A percentile compares a stretch with the other conserved stretches of the same genome.
phyloP scores from a whole-genome alignment of 2,888 invertebrate species.

The Cephalotes varians region DNA sequence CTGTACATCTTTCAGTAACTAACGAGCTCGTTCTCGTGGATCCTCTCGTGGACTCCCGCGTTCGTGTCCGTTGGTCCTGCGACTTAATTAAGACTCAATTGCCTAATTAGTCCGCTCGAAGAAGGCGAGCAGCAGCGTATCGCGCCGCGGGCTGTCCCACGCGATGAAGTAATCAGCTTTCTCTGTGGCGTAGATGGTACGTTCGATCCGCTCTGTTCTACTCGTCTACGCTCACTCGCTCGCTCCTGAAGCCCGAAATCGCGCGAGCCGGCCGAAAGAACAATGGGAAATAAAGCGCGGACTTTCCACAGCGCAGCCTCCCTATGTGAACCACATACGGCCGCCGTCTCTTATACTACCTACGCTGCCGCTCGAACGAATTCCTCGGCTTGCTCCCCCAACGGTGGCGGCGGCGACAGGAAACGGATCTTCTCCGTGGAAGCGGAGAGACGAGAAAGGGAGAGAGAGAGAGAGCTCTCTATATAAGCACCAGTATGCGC shows the following conservation, averaged over 20 bases:
- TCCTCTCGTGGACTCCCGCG: slow-evolving; percentile 21
- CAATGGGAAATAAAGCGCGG: slow-evolving; percentile 80
- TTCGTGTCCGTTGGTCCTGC: slow-evolving; percentile 66
- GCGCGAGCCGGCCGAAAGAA: slow-evolving; percentile 65
- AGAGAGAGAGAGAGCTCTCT: slow-evolving; percentile 65
- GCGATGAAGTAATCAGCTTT: slow-evolving; percentile 84
- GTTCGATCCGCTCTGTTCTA: slow-evolving; percentile 54
- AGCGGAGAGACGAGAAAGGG: slow-evolving; percentile 50
- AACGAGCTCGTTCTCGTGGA: slow-evolving; percentile 17
- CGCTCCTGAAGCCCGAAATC: slow-evolving; percentile 70
- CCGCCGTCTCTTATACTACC: slow-evolving; percentile 50
- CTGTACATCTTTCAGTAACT: not conserved
- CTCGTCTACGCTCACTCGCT: slow-evolving; percentile 41
- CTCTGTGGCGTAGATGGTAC: slow-evolving; percentile 72
- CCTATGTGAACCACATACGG: slow-evolving; percentile 76
- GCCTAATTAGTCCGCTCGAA: slow-evolving; percentile 80
- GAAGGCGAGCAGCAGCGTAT: slow-evolving; percentile 57
- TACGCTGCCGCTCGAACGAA: slow-evolving; percentile 16
- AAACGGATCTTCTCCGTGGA: slow-evolving; percentile 72
- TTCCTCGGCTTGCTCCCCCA: slow-evolving; percentile 41
- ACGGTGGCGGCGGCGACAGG: slow-evolving; percentile 61
- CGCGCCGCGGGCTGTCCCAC: slow-evolving; percentile 79
- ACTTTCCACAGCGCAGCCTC: slow-evolving; percentile 78
- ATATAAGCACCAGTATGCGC: slow-evolving; percentile 77
- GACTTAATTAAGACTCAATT: slow-evolving; percentile 80